phyloP scores from a whole-genome alignment of 2,888 invertebrate genomes.

The Heteromyza rotundicornis region DNA sequence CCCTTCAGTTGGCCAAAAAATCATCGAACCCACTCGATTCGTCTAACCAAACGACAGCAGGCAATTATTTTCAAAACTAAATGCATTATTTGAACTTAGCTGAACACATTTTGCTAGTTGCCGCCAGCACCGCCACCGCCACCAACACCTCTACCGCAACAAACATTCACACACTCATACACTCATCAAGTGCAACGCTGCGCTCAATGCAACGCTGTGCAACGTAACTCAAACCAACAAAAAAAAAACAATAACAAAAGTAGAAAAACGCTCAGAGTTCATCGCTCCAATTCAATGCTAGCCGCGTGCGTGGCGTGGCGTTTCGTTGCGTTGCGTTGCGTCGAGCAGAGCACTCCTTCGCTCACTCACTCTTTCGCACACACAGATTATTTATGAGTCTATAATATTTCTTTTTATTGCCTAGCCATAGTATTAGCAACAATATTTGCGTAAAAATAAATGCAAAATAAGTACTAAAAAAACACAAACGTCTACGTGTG shows the following conservation, averaged over 20 bases:
- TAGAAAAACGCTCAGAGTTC: conserved; percentile 41
- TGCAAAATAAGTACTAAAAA: neutral
- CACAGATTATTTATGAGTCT: neutral
- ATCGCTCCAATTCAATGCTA: conserved; percentile 59
- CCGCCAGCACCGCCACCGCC: too few species aligned
- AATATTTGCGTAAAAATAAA: neutral
- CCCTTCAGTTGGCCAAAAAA: too few species aligned
- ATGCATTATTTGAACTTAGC: neutral
- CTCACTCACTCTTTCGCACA: neutral
- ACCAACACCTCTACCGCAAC: too few species aligned
- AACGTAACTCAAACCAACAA: neutral
- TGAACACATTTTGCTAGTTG: too few species aligned
- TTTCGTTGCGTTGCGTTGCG: neutral
- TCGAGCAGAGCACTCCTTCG: neutral
- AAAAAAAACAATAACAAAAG: neutral
- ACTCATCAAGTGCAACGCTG: too few species aligned
- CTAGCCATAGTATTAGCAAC: neutral
- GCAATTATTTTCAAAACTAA: neutral
- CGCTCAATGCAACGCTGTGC: neutral
- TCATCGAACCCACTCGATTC: too few species aligned
- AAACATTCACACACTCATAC: too few species aligned
- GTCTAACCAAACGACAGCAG: too few species aligned
- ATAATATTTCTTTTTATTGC: neutral
- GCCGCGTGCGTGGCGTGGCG: conserved; percentile 1
- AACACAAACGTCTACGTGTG: neutral